Percentiles rank a stretch among this genome's conserved stretches.
Conservation (phyloP, 2,113 vertebrate species). For the Aphelocoma coerulescens region DNA sequence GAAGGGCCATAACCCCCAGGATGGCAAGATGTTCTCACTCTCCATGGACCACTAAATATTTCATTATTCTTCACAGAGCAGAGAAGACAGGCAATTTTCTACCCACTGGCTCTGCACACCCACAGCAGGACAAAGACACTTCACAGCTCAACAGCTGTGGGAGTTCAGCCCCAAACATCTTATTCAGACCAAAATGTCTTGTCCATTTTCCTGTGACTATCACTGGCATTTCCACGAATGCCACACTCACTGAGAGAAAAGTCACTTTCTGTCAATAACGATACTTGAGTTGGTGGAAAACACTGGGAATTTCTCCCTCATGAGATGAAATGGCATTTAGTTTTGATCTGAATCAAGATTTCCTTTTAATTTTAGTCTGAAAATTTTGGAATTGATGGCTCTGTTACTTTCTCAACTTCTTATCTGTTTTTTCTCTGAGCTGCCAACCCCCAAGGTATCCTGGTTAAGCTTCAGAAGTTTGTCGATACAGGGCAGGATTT, state of each 20-base stretch:
- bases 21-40: not conserved
- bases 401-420: not conserved
- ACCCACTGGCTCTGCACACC: not conserved
- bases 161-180: conserved; percentile 3
- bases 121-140: not conserved
- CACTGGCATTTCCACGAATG: conserved; percentile 12
- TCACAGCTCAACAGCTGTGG: not conserved
- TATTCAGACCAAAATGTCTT: conserved; percentile 17
- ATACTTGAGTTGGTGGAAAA: conserved; percentile 30
- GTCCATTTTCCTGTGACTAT: not conserved
- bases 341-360: conserved; percentile 4
- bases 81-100: not conserved
- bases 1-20: not conserved
- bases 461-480: not conserved
- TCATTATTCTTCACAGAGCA: not conserved
- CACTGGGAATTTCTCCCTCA: not conserved
- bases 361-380: not conserved
- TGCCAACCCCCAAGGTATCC: not conserved
- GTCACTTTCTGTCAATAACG: not conserved
- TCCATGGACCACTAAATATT: not conserved
- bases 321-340: not conserved
- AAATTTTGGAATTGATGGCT: not conserved
- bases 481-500: not conserved
- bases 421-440: not conserved
- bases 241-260: not conserved